Percentiles rank a stretch among this genome's conserved stretches.
Evolutionary conservation across 2,797 vertebrate species (phyloP).

Genomic region (Hippoglossus hippoglossus): DNA sequence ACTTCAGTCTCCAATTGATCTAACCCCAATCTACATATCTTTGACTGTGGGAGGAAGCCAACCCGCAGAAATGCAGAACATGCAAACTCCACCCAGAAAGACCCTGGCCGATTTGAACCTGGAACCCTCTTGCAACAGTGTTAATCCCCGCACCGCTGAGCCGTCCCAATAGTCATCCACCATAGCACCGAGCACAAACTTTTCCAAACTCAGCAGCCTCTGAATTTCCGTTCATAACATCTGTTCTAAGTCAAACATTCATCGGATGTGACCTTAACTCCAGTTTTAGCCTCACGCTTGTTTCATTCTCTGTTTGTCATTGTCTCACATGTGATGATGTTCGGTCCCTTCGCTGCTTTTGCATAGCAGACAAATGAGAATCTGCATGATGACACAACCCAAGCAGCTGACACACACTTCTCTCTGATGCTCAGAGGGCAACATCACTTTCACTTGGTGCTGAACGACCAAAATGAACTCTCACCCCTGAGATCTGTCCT

Average conservation of each 20-base stretch:
- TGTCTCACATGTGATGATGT: constrained; percentile 25
- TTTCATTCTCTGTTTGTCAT: background rate
- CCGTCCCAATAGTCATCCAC: no score
- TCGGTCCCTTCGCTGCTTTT: constrained; percentile 47
- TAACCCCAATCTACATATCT: no score
- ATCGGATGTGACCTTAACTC: background rate
- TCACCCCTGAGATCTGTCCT: constrained; percentile 48
- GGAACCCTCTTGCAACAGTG: no score
- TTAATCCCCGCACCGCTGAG: no score
- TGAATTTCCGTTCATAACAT: background rate
- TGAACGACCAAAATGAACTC: constrained; percentile 51
- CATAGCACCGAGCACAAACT: constrained; percentile 2
- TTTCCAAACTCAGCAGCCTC: constrained; percentile 11
- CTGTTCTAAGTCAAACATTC: background rate
- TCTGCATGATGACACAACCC: constrained; percentile 49
- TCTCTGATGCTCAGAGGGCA: constrained; percentile 35
- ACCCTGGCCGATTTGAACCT: no score
- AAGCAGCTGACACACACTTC: constrained; percentile 53
- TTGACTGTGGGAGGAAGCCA: no score
- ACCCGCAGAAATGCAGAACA: no score
- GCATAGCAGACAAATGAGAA: constrained; percentile 71
- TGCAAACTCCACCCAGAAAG: no score
- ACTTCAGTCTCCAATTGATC: no score
- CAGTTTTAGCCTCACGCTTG: background rate
- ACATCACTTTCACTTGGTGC: constrained; percentile 56